Conservation (phyloP, 2,888 invertebrate genomes). For the Nomada fabriciana region DNA sequence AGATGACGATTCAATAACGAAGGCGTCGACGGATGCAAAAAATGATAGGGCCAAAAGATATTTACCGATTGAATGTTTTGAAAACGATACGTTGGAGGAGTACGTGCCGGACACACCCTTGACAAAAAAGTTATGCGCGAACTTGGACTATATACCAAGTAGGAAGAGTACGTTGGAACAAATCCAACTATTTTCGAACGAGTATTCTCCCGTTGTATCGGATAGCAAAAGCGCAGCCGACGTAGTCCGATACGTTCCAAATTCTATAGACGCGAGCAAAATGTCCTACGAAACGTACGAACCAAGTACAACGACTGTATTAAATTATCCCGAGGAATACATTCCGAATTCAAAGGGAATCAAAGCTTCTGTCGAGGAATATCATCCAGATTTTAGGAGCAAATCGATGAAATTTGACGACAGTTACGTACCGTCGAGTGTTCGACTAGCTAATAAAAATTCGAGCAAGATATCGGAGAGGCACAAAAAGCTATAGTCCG, state of each 20-base stretch:
- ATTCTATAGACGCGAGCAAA: slow-evolving; percentile 66
- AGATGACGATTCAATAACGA: background rate
- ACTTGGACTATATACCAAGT: slow-evolving; percentile 76
- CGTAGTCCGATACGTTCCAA: slow-evolving; percentile 73
- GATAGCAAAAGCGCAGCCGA: slow-evolving; percentile 31
- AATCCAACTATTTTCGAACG: slow-evolving; percentile 67
- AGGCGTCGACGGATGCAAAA: slow-evolving; percentile 21
- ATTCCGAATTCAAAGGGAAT: slow-evolving; percentile 75
- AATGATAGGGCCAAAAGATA: slow-evolving; percentile 47
- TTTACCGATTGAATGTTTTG: slow-evolving; percentile 33
- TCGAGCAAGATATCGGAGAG: slow-evolving; percentile 33
- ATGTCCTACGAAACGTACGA: slow-evolving; percentile 71
- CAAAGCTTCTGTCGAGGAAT: slow-evolving; percentile 71
- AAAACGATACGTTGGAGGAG: slow-evolving; percentile 67
- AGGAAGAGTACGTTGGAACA: slow-evolving; percentile 73
- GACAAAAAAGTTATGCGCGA: slow-evolving; percentile 51
- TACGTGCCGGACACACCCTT: slow-evolving; percentile 73
- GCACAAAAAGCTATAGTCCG: slow-evolving; percentile 21
- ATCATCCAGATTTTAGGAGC: slow-evolving; percentile 75
- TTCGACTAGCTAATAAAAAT: slow-evolving; percentile 30
- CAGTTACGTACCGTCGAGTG: slow-evolving; percentile 76
- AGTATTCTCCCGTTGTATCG: slow-evolving; percentile 71
- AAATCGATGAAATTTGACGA: slow-evolving; percentile 76
- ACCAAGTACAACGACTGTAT: slow-evolving; percentile 59
- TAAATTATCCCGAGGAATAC: slow-evolving; percentile 65